Percentiles rank a stretch among this genome's conserved stretches.
These are phyloP conservation scores for Elephas maximus DNA, from an alignment of 2,113 vertebrate genomes.

Conservation along the genomic window DNA sequence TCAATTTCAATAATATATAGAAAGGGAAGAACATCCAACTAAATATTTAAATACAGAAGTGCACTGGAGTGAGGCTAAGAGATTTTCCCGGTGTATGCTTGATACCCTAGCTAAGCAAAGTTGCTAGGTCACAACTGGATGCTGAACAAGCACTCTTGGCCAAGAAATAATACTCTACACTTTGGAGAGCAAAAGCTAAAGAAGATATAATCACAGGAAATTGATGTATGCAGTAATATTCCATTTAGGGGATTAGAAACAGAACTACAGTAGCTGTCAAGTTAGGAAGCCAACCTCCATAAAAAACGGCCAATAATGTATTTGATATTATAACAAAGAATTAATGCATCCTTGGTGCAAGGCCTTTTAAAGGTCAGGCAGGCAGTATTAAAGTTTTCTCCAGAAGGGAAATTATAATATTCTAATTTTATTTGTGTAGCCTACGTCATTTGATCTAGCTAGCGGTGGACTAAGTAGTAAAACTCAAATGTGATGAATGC, in stretches of 20 bases:
- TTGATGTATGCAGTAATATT: slow-evolving; percentile 72
- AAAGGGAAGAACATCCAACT: neutral
- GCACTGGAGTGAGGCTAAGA: neutral
- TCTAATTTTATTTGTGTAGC: slow-evolving; percentile 37
- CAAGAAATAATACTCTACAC: neutral
- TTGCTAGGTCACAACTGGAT: slow-evolving; percentile 29
- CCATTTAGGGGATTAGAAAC: slow-evolving; percentile 80
- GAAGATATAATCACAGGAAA: slow-evolving; percentile 68
- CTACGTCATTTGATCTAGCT: slow-evolving; percentile 29
- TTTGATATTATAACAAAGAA: slow-evolving; percentile 29
- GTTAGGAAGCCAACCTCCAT: neutral
- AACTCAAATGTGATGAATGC: slow-evolving; percentile 22
- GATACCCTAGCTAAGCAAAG: neutral
- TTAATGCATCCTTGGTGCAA: slow-evolving; percentile 38
- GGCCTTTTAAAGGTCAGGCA: slow-evolving; percentile 60
- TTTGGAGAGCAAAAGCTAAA: slow-evolving; percentile 51
- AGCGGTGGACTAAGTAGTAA: neutral
- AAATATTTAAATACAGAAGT: slow-evolving; percentile 17
- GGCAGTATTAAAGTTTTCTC: slow-evolving; percentile 11
- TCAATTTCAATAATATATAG: neutral
- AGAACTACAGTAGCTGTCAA: slow-evolving; percentile 74
- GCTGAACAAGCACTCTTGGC: neutral
- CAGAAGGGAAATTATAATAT: slow-evolving; percentile 28
- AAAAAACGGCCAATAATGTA: neutral
- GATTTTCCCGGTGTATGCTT: rapidly evolving